Base-by-base conservation (phyloP, 2,797 vertebrate species). In the Anisognathus igniventris region DNA sequence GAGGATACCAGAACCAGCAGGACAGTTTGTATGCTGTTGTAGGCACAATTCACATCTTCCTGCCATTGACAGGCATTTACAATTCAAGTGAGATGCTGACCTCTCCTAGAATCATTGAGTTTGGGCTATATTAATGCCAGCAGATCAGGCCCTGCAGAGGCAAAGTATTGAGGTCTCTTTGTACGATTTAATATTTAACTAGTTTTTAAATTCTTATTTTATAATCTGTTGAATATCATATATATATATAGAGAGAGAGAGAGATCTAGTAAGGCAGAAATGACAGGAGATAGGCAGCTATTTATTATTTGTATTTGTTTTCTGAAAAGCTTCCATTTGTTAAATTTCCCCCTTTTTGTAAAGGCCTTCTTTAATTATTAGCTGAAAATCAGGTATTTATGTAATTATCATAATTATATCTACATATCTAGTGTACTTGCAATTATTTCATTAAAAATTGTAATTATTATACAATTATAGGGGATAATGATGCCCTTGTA, bases 391-490 rank as follows among this genome's bases (percentile, higher is more conserved):
- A 97, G 96, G 96, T 97, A 97, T 97, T 97, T 96, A 96, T 95
- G 89, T 96, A 96, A 97, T 97, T 97, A 97, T 44, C 60, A 17
- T 97, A 97, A 97, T 97, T 97, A 97, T 95, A 97, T 91, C 96
- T 96, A 96, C 96, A 95, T 51, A 96, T 96, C 87, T 95, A 94
- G 90, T 96, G 92, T 97, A 95, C 94, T 96, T 96, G 90, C 91
- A 97, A 97, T 97, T 97, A 97, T 97, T 97, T 97, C 93, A 97
- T 97, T 97, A 97, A 97, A 97, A 97, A 95, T 96, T 72, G 81
- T 95, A 96, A 96, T 97, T 96, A 96, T 97, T 92, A 93, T 94
- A 88, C 95, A 96, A 95, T 97, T 97, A 96, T 93, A 92, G 71
- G 86, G 93, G 95, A 96, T 96, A 97, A 97, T 94, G 95, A 95